Conservation (phyloP, 2,113 vertebrate species). For the Rhinopomastus cyanomelas region DNA sequence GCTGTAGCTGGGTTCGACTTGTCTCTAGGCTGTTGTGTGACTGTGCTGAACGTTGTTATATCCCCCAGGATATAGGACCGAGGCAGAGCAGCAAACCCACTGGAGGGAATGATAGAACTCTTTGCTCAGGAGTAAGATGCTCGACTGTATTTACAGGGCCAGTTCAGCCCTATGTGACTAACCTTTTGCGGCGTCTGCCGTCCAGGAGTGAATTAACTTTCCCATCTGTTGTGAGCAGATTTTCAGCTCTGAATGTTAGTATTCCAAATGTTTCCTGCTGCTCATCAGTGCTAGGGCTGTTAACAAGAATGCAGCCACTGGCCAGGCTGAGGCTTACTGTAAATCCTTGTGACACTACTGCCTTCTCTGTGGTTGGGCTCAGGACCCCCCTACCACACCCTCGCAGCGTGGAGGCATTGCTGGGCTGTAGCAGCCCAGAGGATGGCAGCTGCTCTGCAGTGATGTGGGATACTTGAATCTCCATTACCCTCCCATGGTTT, state of each 20-base stretch:
- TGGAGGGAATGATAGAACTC: neutral
- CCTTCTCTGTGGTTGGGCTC: neutral
- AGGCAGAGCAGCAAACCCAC: neutral
- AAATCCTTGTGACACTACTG: neutral
- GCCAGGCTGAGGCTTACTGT: neutral
- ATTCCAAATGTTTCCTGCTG: neutral
- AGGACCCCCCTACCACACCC: accelerated
- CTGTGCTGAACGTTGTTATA: neutral
- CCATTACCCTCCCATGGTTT: neutral
- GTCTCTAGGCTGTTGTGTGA: neutral
- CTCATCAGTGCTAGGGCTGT: neutral
- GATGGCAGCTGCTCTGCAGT: neutral
- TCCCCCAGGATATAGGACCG: neutral
- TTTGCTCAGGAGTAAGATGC: neutral
- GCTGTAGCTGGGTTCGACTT: neutral
- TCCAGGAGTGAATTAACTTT: constrained; percentile 11
- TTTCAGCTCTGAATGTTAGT: neutral
- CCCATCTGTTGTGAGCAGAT: neutral
- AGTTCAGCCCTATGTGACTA: neutral
- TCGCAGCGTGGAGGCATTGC: accelerated
- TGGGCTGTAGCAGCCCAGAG: neutral
- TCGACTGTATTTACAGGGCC: neutral
- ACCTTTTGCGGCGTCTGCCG: neutral
- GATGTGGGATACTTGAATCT: neutral
- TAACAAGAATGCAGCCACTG: neutral